Base-by-base conservation (phyloP, 1,140 invertebrate species). In the Bradysia coprophila region DNA sequence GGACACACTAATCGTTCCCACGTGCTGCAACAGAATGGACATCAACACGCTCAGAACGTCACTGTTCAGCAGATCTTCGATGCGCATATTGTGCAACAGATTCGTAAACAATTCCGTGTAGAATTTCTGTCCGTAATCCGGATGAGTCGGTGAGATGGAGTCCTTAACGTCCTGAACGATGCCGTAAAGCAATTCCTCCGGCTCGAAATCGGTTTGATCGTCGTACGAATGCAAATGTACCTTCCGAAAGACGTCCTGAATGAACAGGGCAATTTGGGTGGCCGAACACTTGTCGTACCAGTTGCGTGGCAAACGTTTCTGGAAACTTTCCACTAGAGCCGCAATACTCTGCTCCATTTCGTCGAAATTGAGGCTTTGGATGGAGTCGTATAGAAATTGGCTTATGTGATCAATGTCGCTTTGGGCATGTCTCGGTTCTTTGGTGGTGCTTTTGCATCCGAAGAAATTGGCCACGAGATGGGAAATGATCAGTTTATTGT, bases 281-380 rank as follows among this genome's bases (percentile, higher is more conserved):
- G n/a, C n/a, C n/a, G n/a, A n/a, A n/a, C n/a, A 46, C 22, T 50
- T 54, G 13, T 46, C 40, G 24, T 60, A 34, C 33, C 56, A 51
- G 1, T 58, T 50, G 11, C 44, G 43, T 13, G 45, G 47, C 5
- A 60, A 49, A 41, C 54, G 46, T 3, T 59, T 47, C 8, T 57
- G 46, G 40, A 57, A 58, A 36, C 58, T 58, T 41, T 56, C 54
- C 1, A 57, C 57, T 28, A 61, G 50, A 45, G 57, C 50, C 1
- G 39, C 48, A 10, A 60, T 54, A 42, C 53, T 56, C 21, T 54
- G 52, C 13, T 51, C 42, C 9, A 60, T 54, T 24, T 51, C 48
- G 22, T 59, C 56, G 9, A 51, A 55, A 13, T 53, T n/a, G n/a
- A n/a, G n/a, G 50, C 5, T 43, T 41, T 8, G 58, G 51, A 42